A percentile compares a stretch with the other conserved stretches of the same genome.
phyloP scores from a whole-genome alignment of 1,140 invertebrate species.

The Coptotermes formosanus region DNA sequence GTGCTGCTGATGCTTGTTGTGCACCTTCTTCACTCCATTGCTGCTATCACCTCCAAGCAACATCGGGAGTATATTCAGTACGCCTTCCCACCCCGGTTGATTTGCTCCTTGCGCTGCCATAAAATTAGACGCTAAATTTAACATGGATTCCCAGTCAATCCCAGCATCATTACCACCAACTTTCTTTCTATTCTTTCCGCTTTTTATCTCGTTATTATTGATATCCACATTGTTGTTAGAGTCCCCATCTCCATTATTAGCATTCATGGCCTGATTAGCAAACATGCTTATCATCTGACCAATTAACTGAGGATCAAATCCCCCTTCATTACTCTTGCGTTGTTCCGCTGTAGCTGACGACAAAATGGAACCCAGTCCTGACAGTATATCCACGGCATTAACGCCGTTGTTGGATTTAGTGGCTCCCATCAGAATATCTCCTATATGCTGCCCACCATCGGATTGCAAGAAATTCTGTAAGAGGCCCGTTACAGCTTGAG shows the following conservation, averaged over 20 bases:
- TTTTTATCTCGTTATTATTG: constrained; percentile 28
- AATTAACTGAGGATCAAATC: constrained; percentile 16
- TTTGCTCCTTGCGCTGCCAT: not conserved
- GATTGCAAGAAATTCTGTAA: constrained; percentile 33
- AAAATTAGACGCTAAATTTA: constrained; percentile 25
- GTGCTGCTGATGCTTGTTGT: not conserved
- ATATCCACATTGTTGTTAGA: constrained; percentile 19
- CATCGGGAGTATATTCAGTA: constrained; percentile 26
- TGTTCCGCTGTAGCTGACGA: not conserved
- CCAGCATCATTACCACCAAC: not conserved
- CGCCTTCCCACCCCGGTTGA: not conserved
- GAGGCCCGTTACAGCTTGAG: constrained; percentile 31
- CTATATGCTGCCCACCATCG: constrained; percentile 28
- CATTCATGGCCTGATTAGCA: not conserved
- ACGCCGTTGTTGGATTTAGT: not conserved
- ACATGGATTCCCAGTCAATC: constrained; percentile 27
- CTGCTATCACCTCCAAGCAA: not conserved
- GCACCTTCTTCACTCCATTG: not conserved
- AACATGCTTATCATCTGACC: constrained; percentile 31
- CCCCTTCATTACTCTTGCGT: not conserved
- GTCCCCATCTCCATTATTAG: not conserved
- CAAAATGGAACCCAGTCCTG: constrained; percentile 27
- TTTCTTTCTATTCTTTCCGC: not conserved
- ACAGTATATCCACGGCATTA: constrained; percentile 16
- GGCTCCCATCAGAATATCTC: not conserved